phyloP scores from a whole-genome alignment of 1,140 invertebrate species.

The Choristoneura fumiferana region DNA sequence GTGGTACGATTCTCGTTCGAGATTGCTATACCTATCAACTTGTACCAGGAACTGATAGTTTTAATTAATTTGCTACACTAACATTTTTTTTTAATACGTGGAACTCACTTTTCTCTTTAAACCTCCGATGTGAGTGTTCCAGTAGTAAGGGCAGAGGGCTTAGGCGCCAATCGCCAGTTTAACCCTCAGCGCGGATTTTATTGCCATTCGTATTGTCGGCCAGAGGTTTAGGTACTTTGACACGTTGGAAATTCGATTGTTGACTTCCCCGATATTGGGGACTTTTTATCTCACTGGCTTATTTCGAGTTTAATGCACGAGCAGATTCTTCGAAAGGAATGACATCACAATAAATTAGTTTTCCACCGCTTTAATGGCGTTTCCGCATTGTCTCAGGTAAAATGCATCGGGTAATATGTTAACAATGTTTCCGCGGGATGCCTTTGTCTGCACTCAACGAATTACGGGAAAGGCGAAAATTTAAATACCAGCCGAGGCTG shows the following conservation, averaged over 20 bases:
- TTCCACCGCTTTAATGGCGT: constrained; percentile 7
- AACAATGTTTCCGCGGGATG: constrained; percentile 59
- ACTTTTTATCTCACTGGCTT: constrained; percentile 8
- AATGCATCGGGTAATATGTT: constrained; percentile 62
- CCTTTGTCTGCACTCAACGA: constrained; percentile 71
- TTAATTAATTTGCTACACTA: too few species aligned
- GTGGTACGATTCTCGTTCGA: too few species aligned
- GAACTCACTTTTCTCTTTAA: too few species aligned
- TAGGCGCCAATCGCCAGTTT: constrained; percentile 51
- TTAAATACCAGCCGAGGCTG: constrained; percentile 72
- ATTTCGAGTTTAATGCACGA: constrained; percentile 36
- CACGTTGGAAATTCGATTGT: constrained; percentile 69
- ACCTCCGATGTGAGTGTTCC: too few species aligned
- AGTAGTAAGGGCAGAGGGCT: constrained; percentile 52
- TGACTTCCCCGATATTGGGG: constrained; percentile 52
- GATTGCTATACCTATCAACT: too few species aligned
- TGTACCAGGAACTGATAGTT: too few species aligned
- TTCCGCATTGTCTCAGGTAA: constrained; percentile 38
- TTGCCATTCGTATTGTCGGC: constrained; percentile 71
- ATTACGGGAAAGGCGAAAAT: constrained; percentile 73
- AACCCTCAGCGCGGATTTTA: constrained; percentile 61
- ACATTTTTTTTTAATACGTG: too few species aligned
- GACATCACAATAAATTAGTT: constrained; percentile 19
- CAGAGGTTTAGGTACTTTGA: constrained; percentile 66
- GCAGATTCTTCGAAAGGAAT: constrained; percentile 12